A percentile compares a stretch with the other conserved stretches of the same genome.
phyloP scores from a whole-genome alignment of 2,797 vertebrate genomes.

The Phalanger gymnotis region DNA sequence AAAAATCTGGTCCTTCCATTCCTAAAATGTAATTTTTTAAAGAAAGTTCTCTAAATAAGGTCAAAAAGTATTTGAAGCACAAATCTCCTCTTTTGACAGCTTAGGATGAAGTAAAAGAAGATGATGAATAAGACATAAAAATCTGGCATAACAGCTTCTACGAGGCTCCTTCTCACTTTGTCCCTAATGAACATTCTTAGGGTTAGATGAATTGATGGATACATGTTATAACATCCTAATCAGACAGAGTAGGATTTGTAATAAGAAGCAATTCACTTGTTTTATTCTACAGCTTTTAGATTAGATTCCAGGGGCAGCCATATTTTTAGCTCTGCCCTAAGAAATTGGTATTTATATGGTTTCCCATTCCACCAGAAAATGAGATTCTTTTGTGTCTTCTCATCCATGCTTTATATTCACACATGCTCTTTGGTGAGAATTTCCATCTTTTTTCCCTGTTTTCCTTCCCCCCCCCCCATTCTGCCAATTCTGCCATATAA shows the following conservation, averaged over 20 bases:
- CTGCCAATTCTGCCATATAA: neutral
- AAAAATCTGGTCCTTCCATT: neutral
- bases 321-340: neutral
- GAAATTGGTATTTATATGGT: neutral
- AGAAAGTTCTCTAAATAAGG: neutral
- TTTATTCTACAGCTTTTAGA: neutral
- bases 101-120: neutral
- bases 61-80: neutral
- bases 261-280: neutral
- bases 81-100: neutral
- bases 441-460: neutral
- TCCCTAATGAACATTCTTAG: neutral
- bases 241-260: neutral
- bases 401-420: too few species aligned
- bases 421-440: neutral
- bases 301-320: neutral
- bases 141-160: neutral
- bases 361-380: too few species aligned
- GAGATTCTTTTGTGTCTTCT: too few species aligned
- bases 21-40: neutral
- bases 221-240: neutral
- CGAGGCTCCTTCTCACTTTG: neutral
- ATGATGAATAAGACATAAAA: neutral
- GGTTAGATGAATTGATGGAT: neutral
- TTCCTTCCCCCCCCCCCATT: too few species aligned